Base-by-base conservation (phyloP, 2,113 vertebrate species). In the Perccottus glenii region DNA sequence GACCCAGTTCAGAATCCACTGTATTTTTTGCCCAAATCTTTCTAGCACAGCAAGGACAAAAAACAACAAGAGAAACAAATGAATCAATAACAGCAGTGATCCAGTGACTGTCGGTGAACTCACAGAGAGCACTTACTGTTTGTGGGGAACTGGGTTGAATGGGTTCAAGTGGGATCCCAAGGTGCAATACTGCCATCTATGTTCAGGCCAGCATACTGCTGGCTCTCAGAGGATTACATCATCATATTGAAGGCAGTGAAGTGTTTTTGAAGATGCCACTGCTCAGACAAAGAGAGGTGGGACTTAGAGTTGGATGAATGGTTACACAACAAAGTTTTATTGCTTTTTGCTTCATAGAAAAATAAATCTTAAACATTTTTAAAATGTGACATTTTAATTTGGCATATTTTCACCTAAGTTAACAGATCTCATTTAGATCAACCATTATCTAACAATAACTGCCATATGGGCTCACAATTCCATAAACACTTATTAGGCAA, bases 131-230 rank as follows among this genome's bases (percentile, higher is more conserved):
- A 73, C 62, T 66, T 71, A 75, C 62, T 48, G 70, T 87, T 89
- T 88, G 80, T 83, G 63, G 88, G 87, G 85, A 89, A 91, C 70
- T 87, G 88, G 90, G 92, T 93, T 92, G 90, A 92, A 65, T 12
- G 80, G 36, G 70, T 78, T 80, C 52, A 27, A 1, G 4, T 2
- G 27, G 7, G n/a, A 9, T 57, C 79, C 49, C 12, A 27, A 84
- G 86, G 91, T 76, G 50, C 84, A 94, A 95, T 90, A 96, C 90
- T 92, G 93, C 94, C 97, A 94, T 86, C 96, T 95, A 93, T 64
- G 90, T 86, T 6, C 52, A 12, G 16, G 11, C 47, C 4, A 11
- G 4, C 35, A 36, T 9, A 57, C 67, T 35, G 70, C 69, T 15
- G 48, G 50, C 57, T 45, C 36, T 60, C 46, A 38, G 55, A 33